Evolutionary conservation across 1,140 invertebrate genomes (phyloP), one percentile per base, ranked within the genome.

Genomic region (Thalassaphorura encarpata): DNA sequence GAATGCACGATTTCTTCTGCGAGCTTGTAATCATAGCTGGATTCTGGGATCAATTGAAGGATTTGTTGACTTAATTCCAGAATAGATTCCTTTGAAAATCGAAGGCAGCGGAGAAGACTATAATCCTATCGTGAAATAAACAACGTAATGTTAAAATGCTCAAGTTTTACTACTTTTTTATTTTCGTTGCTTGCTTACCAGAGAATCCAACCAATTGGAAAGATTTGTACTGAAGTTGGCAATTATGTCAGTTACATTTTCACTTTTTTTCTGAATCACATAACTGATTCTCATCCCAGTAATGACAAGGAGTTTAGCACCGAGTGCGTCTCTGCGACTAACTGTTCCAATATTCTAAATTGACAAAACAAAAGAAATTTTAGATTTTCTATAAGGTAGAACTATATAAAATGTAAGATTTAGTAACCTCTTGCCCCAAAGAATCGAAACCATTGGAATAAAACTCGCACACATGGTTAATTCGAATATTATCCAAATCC

Each of bases 361-460:
- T 48, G 52, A 52, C n/a, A n/a, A n/a, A n/a, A n/a, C n/a, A n/a
- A n/a, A n/a, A n/a, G n/a, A n/a, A n/a, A n/a, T n/a, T n/a, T n/a
- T n/a, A n/a, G n/a, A n/a, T n/a, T n/a, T n/a, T n/a, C n/a, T n/a
- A n/a, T n/a, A n/a, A n/a, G n/a, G n/a, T n/a, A n/a, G n/a, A n/a
- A n/a, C n/a, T n/a, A n/a, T n/a, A n/a, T n/a, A n/a, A n/a, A n/a
- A n/a, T n/a, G n/a, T n/a, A n/a, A n/a, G n/a, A n/a, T n/a, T n/a
- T n/a, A 51, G 54, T 67, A 62, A 89, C 80, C 70, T 85, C 82
- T 69, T 85, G 78, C 23, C 84, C 89, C 29, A 86, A 68, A 31
- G 74, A 75, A 77, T 92, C 87, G 66, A 83, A 82, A 39, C 85
- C 85, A 67, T 79, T 78, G 1, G 77, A 76, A 68, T 88, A 90